Conservation (phyloP, 2,888 invertebrate species). For the Drosophila leonis region DNA sequence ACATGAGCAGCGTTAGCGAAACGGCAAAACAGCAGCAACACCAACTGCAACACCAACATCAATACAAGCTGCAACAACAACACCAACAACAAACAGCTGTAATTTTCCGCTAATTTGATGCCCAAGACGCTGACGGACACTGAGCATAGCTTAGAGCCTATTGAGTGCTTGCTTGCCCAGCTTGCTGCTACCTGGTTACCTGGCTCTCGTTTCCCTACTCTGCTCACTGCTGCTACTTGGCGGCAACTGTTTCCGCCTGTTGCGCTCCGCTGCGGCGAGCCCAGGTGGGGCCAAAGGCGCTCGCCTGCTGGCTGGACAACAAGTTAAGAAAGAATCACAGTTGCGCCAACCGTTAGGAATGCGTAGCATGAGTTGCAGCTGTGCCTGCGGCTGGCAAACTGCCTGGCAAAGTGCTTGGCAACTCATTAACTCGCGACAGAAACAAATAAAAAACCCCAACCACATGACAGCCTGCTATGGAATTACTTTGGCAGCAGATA, state of each 20-base stretch:
- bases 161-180: slow-evolving; percentile 8
- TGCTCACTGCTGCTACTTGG: slow-evolving; percentile 6
- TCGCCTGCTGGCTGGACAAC: slow-evolving; percentile 21
- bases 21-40: slow-evolving; percentile 14
- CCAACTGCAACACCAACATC: background rate
- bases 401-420: background rate
- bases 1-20: slow-evolving; percentile 54
- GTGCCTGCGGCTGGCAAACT: background rate
- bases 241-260: slow-evolving; percentile 62
- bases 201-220: background rate
- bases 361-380: background rate
- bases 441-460: background rate
- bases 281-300: background rate
- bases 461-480: background rate
- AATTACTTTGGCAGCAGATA: no score
- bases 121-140: slow-evolving; percentile 38
- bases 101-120: slow-evolving; percentile 78
- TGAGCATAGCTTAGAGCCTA: slow-evolving; percentile 15
- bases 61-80: slow-evolving; percentile 1
- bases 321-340: slow-evolving; percentile 24
- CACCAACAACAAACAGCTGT: slow-evolving; percentile 39
- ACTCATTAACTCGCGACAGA: background rate
- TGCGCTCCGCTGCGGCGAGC: slow-evolving; percentile 63
- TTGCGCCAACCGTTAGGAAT: slow-evolving; percentile 49
- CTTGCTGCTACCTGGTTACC: slow-evolving; percentile 31